Evolutionary conservation across 2,888 invertebrate genomes (phyloP).

Genomic region (Agonopterix arenella): DNA sequence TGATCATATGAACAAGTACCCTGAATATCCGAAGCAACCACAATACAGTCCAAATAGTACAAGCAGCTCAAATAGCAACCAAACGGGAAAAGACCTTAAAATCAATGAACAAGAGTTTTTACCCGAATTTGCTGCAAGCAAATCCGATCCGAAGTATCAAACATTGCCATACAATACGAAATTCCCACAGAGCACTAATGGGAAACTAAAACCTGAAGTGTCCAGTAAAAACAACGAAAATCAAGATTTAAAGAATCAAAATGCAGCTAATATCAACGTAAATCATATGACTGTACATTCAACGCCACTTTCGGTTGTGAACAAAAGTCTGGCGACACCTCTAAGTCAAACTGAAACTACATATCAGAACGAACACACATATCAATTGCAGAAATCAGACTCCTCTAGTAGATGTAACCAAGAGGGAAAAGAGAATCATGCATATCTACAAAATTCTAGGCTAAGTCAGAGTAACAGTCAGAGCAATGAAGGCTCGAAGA

Average conservation of each 20-base stretch:
- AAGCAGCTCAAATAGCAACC: constrained; percentile 68
- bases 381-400: constrained; percentile 73
- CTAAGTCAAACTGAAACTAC: constrained; percentile 76
- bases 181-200: constrained; percentile 80
- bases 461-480: constrained; percentile 63
- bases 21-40: constrained; percentile 68
- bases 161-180: constrained; percentile 94
- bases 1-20: constrained; percentile 66
- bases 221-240: constrained; percentile 52
- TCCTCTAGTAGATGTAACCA: constrained; percentile 70
- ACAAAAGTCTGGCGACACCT: constrained; percentile 81
- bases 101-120: constrained; percentile 75
- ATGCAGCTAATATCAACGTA: constrained; percentile 49
- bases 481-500: constrained; percentile 52
- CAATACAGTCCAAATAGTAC: constrained; percentile 78
- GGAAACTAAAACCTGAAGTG: constrained; percentile 55
- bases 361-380: constrained; percentile 72
- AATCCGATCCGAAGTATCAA: constrained; percentile 94
- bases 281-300: constrained; percentile 76
- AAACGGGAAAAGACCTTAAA: constrained; percentile 66
- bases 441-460: constrained; percentile 70
- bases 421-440: constrained; percentile 74
- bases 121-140: constrained; percentile 85
- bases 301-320: constrained; percentile 72
- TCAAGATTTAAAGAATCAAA: constrained; percentile 48